Conservation (phyloP, 2,888 invertebrate species). For the Leucophenga montana region DNA sequence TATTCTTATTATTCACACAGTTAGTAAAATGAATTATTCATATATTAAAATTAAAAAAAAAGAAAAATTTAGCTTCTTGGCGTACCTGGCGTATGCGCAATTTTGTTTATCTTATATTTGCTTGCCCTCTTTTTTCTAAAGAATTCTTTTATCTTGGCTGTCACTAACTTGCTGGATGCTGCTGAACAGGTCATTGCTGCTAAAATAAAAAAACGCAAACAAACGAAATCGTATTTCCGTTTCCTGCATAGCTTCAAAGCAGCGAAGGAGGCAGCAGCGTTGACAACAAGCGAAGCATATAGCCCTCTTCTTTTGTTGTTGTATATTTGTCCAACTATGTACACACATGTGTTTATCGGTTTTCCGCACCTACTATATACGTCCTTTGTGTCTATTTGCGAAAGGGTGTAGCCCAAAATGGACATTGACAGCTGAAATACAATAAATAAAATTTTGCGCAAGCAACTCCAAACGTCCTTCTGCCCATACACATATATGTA, state of each 20-base stretch:
- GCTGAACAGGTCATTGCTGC: not conserved
- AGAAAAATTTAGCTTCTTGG: too few relatives aligned
- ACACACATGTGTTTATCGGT: too few relatives aligned
- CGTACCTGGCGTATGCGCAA: slow-evolving; percentile 28
- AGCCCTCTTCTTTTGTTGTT: slow-evolving; percentile 36
- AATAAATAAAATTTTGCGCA: slow-evolving; percentile 39
- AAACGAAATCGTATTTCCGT: slow-evolving; percentile 9
- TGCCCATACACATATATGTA: not conserved
- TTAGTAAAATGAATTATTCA: too few relatives aligned
- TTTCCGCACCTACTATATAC: not conserved
- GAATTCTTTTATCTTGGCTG: too few relatives aligned
- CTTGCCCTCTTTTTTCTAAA: too few relatives aligned
- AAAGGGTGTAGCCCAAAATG: slow-evolving; percentile 40
- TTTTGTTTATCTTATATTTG: not conserved
- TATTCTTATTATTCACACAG: too few relatives aligned
- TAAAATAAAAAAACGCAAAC: slow-evolving; percentile 6
- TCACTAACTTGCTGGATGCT: too few relatives aligned
- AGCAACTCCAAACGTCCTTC: not conserved
- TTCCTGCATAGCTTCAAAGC: not conserved
- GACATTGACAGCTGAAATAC: slow-evolving; percentile 48
- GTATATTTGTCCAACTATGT: slow-evolving; percentile 12
- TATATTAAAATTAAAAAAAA: too few relatives aligned
- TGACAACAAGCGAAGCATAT: slow-evolving; percentile 31
- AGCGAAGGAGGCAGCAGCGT: not conserved
- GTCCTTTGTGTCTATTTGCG: slow-evolving; percentile 39